phyloP scores from a whole-genome alignment of 2,113 vertebrate species.

The Pungitius pungitius region DNA sequence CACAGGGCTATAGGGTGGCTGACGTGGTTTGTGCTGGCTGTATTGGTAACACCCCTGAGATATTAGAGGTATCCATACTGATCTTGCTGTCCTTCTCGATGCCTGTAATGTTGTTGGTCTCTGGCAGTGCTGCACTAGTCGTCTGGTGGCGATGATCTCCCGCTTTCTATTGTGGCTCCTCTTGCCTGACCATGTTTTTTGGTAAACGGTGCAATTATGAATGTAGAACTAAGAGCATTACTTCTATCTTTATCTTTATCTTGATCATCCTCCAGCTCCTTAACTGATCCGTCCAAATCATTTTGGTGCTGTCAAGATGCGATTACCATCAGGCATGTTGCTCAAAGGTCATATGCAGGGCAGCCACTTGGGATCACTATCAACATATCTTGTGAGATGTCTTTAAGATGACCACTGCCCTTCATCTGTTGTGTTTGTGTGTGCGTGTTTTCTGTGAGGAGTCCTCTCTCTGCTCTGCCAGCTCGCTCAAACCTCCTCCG shows the following conservation, averaged over 20 bases:
- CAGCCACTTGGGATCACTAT: slow-evolving; percentile 56
- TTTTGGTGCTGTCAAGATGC: slow-evolving; percentile 52
- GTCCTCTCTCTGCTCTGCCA: background rate
- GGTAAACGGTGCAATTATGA: slow-evolving; percentile 68
- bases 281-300: slow-evolving; percentile 47
- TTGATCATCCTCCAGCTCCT: slow-evolving; percentile 41
- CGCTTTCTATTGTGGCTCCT: slow-evolving; percentile 57
- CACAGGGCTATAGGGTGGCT: slow-evolving; percentile 58
- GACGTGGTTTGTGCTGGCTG: slow-evolving; percentile 78
- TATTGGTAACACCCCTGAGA: slow-evolving; percentile 78
- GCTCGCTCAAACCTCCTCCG: slow-evolving; percentile 80
- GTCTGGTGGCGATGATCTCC: slow-evolving; percentile 60
- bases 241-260: slow-evolving; percentile 18
- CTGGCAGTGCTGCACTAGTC: slow-evolving; percentile 68
- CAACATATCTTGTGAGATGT: slow-evolving; percentile 66
- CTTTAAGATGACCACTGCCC: slow-evolving; percentile 55
- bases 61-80: slow-evolving; percentile 71
- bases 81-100: slow-evolving; percentile 56
- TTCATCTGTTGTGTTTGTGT: slow-evolving; percentile 46
- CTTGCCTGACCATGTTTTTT: slow-evolving; percentile 41
- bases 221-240: slow-evolving; percentile 64
- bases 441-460: slow-evolving; percentile 54
- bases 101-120: slow-evolving; percentile 50
- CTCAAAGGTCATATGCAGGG: slow-evolving; percentile 48
- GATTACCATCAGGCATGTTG: slow-evolving; percentile 51